Base-by-base conservation (phyloP, 1,140 invertebrate species). In the Drosophila orosa region DNA sequence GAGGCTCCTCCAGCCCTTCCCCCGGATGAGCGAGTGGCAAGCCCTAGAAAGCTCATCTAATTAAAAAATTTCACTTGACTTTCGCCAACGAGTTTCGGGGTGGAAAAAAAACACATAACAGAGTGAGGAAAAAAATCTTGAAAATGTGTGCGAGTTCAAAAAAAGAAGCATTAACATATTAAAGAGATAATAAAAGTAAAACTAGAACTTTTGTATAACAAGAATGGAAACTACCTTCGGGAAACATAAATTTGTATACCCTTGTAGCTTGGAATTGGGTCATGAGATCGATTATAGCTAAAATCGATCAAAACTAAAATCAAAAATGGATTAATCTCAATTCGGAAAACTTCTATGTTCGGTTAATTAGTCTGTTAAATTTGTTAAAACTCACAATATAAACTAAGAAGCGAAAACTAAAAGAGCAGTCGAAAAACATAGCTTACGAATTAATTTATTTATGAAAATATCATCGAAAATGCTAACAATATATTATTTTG, bases 21-120 rank as follows among this genome's bases (percentile, higher is more conserved):
- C n/a, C 25, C 39, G 45, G 17, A 37, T 45, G 17, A 45, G 44
- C 29, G 44, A 42, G 42, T 35, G 50, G 50, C 31, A 54, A 67
- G 72, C 75, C 80, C 48, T 76, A 73, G 35, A 66, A 79, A 83
- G 76, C 72, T 77, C 79, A 68, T 76, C 72, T 87, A 87, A 87
- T 87, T 89, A 83, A 83, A 87, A 72, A 82, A 73, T 62, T 76
- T 76, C 47, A 69, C 77, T 80, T 50, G 33, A 73, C 44, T 77
- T 72, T 58, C 50, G 68, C 33, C 42, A 35, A 45, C 37, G 24
- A 76, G 63, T 55, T 68, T 59, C n/a, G n/a, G 27, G n/a, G 27
- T 54, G 12, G 17, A 39, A 55, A 60, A 60, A 42, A 57, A 17
- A 56, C n/a, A 44, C 48, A 17, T 42, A 35, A 5, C 31, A 33